Evolutionary conservation across 2,797 vertebrate species (phyloP).

Genomic region (Phyllotis vaccarum): DNA sequence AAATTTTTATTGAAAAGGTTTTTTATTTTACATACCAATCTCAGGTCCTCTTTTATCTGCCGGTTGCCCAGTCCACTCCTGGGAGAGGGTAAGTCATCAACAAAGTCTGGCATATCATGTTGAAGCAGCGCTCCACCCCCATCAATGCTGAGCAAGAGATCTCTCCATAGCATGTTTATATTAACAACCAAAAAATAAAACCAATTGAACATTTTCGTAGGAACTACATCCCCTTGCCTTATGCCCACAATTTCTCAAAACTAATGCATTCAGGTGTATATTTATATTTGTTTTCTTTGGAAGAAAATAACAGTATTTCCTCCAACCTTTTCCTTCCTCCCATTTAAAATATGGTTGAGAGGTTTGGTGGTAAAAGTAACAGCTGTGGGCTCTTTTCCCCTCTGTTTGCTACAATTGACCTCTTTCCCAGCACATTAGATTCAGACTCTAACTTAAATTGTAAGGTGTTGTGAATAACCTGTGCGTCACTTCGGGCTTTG

Average conservation of each 20-base stretch:
- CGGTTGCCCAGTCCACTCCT: no score
- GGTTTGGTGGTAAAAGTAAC: slow-evolving; percentile 23
- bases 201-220: neutral
- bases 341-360: slow-evolving; percentile 63
- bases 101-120: no score
- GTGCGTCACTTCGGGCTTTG: slow-evolving; percentile 59
- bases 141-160: no score
- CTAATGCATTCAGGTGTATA: neutral
- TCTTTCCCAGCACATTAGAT: slow-evolving; percentile 66
- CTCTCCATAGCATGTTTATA: neutral
- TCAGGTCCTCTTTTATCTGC: no score
- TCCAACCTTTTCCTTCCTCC: slow-evolving; percentile 3
- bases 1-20: no score
- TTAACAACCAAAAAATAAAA: slow-evolving; percentile 13
- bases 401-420: slow-evolving; percentile 72
- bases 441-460: slow-evolving; percentile 64
- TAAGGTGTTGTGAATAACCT: slow-evolving; percentile 58
- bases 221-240: neutral
- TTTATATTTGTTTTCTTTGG: slow-evolving; percentile 43
- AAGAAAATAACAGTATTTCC: slow-evolving; percentile 25
- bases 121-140: no score
- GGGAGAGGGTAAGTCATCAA: no score
- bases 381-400: slow-evolving; percentile 42
- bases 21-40: no score
- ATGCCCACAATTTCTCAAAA: neutral